Evolutionary conservation across 2,888 invertebrate species (phyloP), one percentile per base, ranked within the genome.

Genomic region (Nudaria mundana): DNA sequence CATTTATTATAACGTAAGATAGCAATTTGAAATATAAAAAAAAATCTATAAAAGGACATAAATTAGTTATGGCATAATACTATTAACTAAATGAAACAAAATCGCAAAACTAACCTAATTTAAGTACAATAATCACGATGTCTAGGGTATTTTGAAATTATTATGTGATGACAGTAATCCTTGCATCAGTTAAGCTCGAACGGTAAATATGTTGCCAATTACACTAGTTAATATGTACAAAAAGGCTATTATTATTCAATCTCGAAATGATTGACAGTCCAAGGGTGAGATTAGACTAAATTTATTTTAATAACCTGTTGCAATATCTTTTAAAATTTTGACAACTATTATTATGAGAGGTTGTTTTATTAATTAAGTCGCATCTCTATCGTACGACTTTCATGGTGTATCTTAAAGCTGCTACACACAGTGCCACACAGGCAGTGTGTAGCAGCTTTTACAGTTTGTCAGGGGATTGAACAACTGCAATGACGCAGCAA

Each of bases 31-130:
- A 39, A 25, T 42, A 46, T 55, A 48, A 66, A 67, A 71, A 81
- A 81, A 75, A 5, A 73, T 60, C 71, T 79, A 76, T 71, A 77
- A 81, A 81, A 77, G 54, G 73, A 63, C 74, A 81, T 83, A 85
- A 83, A 84, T 86, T 84, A 85, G 81, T 83, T 86, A 86, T 86
- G 86, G 86, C 86, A 84, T 86, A 80, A 80, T 81, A 81, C 77
- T 66, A 76, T 78, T 69, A 69, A 67, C 75, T 80, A 73, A 74
- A 66, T 77, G 73, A 65, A 63, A 68, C 66, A 73, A 80, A 40
- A 82, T 79, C 74, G 78, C 74, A 66, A 71, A 71, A 68, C 66
- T 66, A 79, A 68, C 63, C 75, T 81, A 81, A 67, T 76, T 81
- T 84, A 85, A 84, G 81, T 83, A 83, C 82, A 80, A 71, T 71